Percentiles rank a stretch among this genome's conserved stretches.
Conservation (phyloP, 1,140 invertebrate species). For the Cotesia glomerata region DNA sequence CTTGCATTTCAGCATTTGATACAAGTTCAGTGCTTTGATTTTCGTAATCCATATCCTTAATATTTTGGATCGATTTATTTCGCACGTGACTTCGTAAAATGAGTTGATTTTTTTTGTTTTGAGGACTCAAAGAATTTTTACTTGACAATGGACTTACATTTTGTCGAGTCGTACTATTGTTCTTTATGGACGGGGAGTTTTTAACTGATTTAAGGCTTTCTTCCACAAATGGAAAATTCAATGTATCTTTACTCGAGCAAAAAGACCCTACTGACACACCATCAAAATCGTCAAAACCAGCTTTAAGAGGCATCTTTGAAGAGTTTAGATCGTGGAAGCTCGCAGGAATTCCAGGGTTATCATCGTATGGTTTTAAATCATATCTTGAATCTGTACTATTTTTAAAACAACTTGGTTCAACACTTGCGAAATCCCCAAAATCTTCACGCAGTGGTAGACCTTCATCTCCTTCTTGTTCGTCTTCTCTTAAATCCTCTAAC, state of each 20-base stretch:
- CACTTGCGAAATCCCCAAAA: conserved; percentile 54
- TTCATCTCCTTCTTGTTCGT: conserved; percentile 52
- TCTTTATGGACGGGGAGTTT: conserved; percentile 52
- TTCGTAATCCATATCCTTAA: conserved; percentile 56
- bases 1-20: conserved; percentile 33
- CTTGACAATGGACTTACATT: conserved; percentile 47
- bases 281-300: conserved; percentile 60
- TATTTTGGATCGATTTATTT: conserved; percentile 27
- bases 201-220: conserved; percentile 54
- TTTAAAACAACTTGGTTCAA: conserved; percentile 49
- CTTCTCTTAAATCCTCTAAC: conserved; percentile 50
- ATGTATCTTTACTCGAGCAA: conserved; percentile 53
- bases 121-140: conserved; percentile 46
- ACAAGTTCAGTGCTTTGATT: conserved; percentile 52
- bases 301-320: conserved; percentile 54
- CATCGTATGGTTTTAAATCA: conserved; percentile 36
- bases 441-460: conserved; percentile 55
- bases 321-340: conserved; percentile 52
- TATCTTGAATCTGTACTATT: conserved; percentile 50
- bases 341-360: conserved; percentile 41
- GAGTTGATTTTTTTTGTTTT: conserved; percentile 17
- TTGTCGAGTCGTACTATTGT: conserved; percentile 43
- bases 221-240: conserved; percentile 57
- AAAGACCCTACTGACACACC: conserved; percentile 53
- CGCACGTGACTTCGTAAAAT: conserved; percentile 12